Evolutionary conservation across 2,888 invertebrate genomes (phyloP).

Genomic region (Drosophila hamatofila): DNA sequence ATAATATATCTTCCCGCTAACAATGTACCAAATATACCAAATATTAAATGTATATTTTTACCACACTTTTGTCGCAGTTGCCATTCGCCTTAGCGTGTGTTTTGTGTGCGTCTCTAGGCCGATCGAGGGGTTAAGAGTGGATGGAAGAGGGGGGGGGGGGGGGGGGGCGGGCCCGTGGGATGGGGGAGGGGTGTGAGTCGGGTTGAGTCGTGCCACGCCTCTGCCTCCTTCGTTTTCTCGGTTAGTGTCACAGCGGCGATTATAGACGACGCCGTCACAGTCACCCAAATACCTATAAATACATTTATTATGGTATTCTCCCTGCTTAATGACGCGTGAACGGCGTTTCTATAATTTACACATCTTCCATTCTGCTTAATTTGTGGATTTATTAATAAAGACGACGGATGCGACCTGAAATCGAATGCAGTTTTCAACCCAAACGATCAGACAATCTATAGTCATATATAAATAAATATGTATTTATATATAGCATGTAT

Average conservation of each 20-base stretch:
- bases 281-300: slow-evolving; percentile 80
- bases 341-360: slow-evolving; percentile 74
- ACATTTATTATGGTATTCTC: slow-evolving; percentile 80
- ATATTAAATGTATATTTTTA: slow-evolving; percentile 81
- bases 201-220: no score
- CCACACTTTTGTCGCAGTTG: slow-evolving; percentile 70
- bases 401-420: slow-evolving; percentile 54
- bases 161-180: neutral
- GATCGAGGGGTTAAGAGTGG: neutral
- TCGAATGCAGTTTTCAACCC: slow-evolving; percentile 39
- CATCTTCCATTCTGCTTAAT: slow-evolving; percentile 67
- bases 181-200: no score
- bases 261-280: slow-evolving; percentile 75
- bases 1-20: slow-evolving; percentile 78
- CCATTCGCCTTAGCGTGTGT: slow-evolving; percentile 22
- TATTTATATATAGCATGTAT: neutral
- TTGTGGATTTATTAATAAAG: slow-evolving; percentile 68
- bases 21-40: slow-evolving; percentile 81
- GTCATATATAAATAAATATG: neutral
- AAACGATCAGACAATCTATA: slow-evolving; percentile 1
- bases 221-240: slow-evolving; percentile 44
- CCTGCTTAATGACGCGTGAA: slow-evolving; percentile 79
- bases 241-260: slow-evolving; percentile 80
- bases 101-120: neutral
- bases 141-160: neutral